A percentile compares a stretch with the other conserved stretches of the same genome.
Conservation (phyloP, 1,140 invertebrate genomes). For the Dreissena rostriformis region DNA sequence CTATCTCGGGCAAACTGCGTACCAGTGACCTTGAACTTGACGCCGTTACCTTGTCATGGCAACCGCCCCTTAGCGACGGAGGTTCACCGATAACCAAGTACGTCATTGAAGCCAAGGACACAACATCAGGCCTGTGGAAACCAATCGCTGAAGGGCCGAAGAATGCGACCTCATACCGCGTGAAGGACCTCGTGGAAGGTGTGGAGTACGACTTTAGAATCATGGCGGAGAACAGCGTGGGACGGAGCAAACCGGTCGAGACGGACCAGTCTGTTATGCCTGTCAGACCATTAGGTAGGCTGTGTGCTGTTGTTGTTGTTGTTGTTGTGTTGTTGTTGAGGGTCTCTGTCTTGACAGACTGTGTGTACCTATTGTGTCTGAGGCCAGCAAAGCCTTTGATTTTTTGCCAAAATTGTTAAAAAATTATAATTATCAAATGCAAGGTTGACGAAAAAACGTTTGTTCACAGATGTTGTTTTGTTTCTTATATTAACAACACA, state of each 20-base stretch:
- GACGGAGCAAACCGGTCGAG: slow-evolving; percentile 94
- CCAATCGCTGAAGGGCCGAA: slow-evolving; percentile 84
- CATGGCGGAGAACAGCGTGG: slow-evolving; percentile 98
- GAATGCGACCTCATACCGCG: slow-evolving; percentile 59
- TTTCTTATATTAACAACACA: too few relatives aligned
- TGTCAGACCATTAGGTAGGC: slow-evolving; percentile 94
- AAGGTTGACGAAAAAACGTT: too few relatives aligned
- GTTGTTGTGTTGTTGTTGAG: background rate
- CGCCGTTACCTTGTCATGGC: slow-evolving; percentile 84
- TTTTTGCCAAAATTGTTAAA: too few relatives aligned
- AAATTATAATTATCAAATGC: too few relatives aligned
- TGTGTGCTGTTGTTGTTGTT: too few relatives aligned
- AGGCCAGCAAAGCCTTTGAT: too few relatives aligned
- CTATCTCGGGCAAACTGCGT: slow-evolving; percentile 93
- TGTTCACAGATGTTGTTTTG: too few relatives aligned
- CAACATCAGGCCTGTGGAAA: slow-evolving; percentile 94
- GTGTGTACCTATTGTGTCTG: too few relatives aligned
- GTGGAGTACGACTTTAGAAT: slow-evolving; percentile 98
- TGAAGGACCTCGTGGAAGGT: slow-evolving; percentile 77
- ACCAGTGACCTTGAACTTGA: slow-evolving; percentile 95
- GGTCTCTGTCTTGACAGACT: too few relatives aligned
- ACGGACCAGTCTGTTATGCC: slow-evolving; percentile 95
- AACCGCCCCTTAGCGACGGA: slow-evolving; percentile 80
- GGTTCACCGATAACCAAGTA: slow-evolving; percentile 88
- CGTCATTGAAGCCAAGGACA: slow-evolving; percentile 96